Evolutionary conservation across 2,113 vertebrate genomes (phyloP).

Genomic region (Dolichotis patagonum): DNA sequence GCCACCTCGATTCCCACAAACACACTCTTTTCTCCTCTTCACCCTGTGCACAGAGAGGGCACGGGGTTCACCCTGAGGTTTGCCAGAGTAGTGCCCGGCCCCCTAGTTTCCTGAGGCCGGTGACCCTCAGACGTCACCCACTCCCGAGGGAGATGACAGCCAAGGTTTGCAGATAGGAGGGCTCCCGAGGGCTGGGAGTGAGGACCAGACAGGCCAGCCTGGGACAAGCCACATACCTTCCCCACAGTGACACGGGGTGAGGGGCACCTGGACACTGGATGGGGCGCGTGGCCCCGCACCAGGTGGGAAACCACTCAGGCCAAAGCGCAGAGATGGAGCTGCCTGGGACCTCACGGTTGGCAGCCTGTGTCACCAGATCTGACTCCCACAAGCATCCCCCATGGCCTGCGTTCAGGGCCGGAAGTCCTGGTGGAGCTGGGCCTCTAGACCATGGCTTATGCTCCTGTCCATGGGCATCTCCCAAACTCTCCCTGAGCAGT

Average conservation of each 20-base stretch:
- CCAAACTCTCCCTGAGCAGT: rapidly evolving
- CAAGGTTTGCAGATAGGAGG: background rate
- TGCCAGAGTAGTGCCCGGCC: background rate
- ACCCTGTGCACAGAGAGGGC: background rate
- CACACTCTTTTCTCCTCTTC: background rate
- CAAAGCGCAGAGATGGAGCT: background rate
- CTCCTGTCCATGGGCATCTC: background rate
- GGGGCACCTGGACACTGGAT: too few relatives aligned
- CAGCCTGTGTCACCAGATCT: background rate
- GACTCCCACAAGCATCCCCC: background rate
- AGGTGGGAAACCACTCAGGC: background rate
- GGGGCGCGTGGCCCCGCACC: too few relatives aligned
- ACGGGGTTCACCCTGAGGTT: background rate
- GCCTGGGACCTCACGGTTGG: background rate
- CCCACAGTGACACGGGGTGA: background rate
- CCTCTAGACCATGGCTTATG: too few relatives aligned
- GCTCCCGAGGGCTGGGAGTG: background rate
- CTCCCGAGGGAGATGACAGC: background rate
- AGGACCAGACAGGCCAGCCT: background rate
- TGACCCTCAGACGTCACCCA: background rate
- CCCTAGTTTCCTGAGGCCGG: background rate
- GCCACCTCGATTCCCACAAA: too few relatives aligned
- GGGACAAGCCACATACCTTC: background rate
- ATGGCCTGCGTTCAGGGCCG: too few relatives aligned
- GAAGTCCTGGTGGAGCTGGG: background rate